Evolutionary conservation across 2,797 vertebrate genomes (phyloP).

Genomic region (Pachyuromys duprasi): DNA sequence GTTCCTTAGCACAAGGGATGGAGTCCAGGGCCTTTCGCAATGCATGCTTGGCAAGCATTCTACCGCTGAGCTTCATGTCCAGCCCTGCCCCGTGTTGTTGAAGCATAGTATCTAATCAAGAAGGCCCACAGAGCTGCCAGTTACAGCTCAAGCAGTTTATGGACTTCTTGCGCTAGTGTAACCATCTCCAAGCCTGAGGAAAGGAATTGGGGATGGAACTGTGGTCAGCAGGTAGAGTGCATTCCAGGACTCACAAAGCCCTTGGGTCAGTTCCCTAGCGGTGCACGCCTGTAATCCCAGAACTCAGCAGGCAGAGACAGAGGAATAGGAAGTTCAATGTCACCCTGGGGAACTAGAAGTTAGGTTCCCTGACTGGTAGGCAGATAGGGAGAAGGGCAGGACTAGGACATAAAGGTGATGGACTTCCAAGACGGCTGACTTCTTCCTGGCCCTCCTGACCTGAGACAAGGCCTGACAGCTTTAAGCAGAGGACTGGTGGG

Average conservation of each 20-base stretch:
- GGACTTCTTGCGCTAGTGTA: neutral
- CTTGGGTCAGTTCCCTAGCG: neutral
- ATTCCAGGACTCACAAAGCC: too few relatives aligned
- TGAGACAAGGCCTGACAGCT: neutral
- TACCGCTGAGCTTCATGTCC: neutral
- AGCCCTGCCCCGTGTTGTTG: neutral
- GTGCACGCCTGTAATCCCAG: neutral
- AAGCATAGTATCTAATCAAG: neutral
- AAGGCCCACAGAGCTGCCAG: neutral
- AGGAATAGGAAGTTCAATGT: neutral
- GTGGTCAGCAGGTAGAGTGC: neutral
- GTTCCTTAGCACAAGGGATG: neutral
- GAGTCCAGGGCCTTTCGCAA: neutral
- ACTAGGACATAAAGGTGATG: neutral
- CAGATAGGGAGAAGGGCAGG: neutral
- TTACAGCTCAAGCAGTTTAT: neutral
- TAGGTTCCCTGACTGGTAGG: neutral
- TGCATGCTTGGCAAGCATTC: neutral
- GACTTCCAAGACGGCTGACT: neutral
- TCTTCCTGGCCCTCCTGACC: neutral
- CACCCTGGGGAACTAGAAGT: neutral
- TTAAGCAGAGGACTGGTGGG: neutral
- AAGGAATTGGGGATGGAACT: accelerated
- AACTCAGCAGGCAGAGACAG: neutral
- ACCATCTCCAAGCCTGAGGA: neutral